Evolutionary conservation across 2,113 vertebrate species (phyloP).

Genomic region (Catharus bicknelli): DNA sequence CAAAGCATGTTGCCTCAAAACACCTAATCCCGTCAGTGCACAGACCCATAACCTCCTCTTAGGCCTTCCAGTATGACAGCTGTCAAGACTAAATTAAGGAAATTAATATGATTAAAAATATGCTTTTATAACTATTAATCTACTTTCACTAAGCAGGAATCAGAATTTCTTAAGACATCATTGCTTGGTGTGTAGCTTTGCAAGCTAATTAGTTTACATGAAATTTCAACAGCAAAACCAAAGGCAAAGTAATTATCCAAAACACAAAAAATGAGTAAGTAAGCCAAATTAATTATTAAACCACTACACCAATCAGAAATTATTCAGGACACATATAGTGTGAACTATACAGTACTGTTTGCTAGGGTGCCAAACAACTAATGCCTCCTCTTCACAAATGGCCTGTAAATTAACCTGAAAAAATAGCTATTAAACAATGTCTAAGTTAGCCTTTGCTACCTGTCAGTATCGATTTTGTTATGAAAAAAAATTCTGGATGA

Average conservation of each 20-base stretch:
- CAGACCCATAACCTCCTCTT: neutral
- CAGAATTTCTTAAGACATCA: neutral
- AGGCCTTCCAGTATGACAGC: neutral
- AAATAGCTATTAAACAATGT: neutral
- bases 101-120: neutral
- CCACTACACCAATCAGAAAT: neutral
- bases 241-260: neutral
- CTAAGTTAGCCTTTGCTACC: neutral
- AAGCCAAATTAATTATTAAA: neutral
- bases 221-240: neutral
- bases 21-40: neutral
- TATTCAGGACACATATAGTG: accelerated
- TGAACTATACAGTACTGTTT: accelerated
- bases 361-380: neutral
- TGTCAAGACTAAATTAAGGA: neutral
- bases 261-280: neutral
- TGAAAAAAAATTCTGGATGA: neutral
- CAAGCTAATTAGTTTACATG: neutral
- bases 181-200: neutral
- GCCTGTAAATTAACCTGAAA: neutral
- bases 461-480: neutral
- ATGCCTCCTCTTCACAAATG: neutral
- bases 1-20: neutral
- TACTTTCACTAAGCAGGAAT: neutral
- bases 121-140: neutral